Evolutionary conservation across 1,140 invertebrate species (phyloP), one percentile per base, ranked within the genome.

Genomic region (Ceratina japonica): DNA sequence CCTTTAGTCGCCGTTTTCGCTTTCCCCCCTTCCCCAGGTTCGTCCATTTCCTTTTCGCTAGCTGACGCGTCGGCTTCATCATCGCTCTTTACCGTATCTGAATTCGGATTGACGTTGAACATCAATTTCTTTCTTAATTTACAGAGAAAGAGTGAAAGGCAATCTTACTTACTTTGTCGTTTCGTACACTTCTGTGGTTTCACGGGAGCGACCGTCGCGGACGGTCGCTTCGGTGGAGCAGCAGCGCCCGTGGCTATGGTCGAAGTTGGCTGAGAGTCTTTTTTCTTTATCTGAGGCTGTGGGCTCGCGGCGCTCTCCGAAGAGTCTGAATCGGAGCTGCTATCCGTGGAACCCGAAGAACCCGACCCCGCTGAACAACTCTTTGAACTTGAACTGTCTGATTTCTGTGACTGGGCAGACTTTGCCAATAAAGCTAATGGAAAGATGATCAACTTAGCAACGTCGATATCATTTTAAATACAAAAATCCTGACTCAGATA

Each of bases 311-410:
- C 81, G 49, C 91, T 92, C 66, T 93, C 92, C 0, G 92, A 93
- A 2, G 93, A 93, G 76, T 93, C 93, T 4, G 91, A 91, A 37
- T 93, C 93, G 0, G 91, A 92, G 74, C 92, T 93, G 54, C 91
- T 93, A 44, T 93, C 92, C 0, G 90, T 89, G 0, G 91, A 91
- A 0, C 79, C 92, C 0, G 92, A 92, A 5, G 92, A 92, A 44
- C 85, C 91, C 7, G 92, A 93, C 51, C 85, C 90, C 37, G 81
- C 91, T 2, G 91, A 92, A 79, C 85, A 86, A 66, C 91, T 93
- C 75, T 93, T 92, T 0, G 91, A 92, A 85, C 92, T 92, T 0
- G 92, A 93, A 82, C 91, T 93, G 7, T 92, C 92, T 0, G 92
- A 92, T 74, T 92, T 93, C 7, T 81, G 80, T 1, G 83, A 65